Base-by-base conservation (phyloP, 2,888 invertebrate genomes). In the Penaeus monodon region DNA sequence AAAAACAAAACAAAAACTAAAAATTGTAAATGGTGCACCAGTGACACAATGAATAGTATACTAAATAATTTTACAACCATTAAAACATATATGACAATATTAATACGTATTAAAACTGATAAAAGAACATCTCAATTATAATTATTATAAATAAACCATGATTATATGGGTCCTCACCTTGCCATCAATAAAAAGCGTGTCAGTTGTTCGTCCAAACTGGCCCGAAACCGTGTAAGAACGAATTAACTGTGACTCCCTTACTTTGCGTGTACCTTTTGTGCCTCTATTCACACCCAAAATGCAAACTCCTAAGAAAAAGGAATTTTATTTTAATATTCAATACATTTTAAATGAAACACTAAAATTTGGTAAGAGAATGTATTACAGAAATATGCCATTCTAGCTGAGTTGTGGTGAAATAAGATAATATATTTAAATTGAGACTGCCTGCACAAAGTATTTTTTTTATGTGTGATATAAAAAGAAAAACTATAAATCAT, bases 251-350 rank as follows among this genome's bases (percentile, higher is more conserved):
- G 94, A 94, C n/a, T 93, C 91, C 90, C 94, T 93, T 82, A 97
- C 93, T 82, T 92, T 92, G 70, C 93, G 92, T 0, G 95, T 94
- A 27, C 93, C 91, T 80, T 91, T 93, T 22, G 94, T 94, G 1
- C 96, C 97, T 49, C 93, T 92, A 92, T 96, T 96, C 10, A 97
- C 92, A 1, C 96, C 97, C 91, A 96, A 92, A 88, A 97, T 95
- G 95, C 90, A 93, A 93, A 86, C 82, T 20, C 90, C 89, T 89
- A 81, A 29, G 77, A 76, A 86, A n/a, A 27, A 65, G 24, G 29
- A 87, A 17, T 57, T 57, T 63, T 17, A 73, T 63, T 83, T 24
- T 78, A 64, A 81, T 87, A 44, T 57, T 64, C 38, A 20, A 64
- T 64, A 84, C 38, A 84, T 57, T 27, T 49, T 44, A 82, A n/a